Base-by-base conservation (phyloP, 1,140 invertebrate species). In the Fopius arisanus region DNA sequence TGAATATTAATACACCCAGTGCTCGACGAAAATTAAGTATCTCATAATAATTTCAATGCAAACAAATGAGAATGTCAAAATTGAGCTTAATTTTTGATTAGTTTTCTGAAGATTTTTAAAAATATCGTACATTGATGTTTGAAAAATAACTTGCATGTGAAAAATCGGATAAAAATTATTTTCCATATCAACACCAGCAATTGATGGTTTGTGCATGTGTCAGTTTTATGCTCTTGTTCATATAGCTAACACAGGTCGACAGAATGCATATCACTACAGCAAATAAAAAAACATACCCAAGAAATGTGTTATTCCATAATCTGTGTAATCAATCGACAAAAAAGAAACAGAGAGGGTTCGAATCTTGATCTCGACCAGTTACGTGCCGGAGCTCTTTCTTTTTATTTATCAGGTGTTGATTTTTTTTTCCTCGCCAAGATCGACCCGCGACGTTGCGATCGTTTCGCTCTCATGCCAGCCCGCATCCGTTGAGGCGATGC, bases 401-500 rank as follows among this genome's bases (percentile, higher is more conserved):
- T 16, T 43, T 14, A 12, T 28, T 48, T 54, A 37, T 19, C 28
- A 12, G 23, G 16, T 70, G 48, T 37, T 62, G 43, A 48, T 33
- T 16, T 37, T 37, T 43, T 67, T 40, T 67, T 67, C 28, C 41
- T 72, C n/a, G 29, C 26, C 51, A 62, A 48, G 70, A 71, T 71
- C 66, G 31, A 65, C 62, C 48, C 21, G 31, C 69, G 67, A 75
- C 54, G 70, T 54, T 41, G 75, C 70, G 72, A 77, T 72, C 75
- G 72, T 77, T 77, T 77, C 75, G 48, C 75, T 77, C 75, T 77
- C 75, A 70, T 63, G 59, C 59, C 41, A 76, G 66, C 76, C 76
- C 76, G 76, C 76, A 77, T 77, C 76, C 76, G 76, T 75, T 66
- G 73, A 51, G 70, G 62, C 75, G 75, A 77, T 77, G 76, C 73